phyloP scores from a whole-genome alignment of 2,888 invertebrate species.

The Agapostemon virescens region DNA sequence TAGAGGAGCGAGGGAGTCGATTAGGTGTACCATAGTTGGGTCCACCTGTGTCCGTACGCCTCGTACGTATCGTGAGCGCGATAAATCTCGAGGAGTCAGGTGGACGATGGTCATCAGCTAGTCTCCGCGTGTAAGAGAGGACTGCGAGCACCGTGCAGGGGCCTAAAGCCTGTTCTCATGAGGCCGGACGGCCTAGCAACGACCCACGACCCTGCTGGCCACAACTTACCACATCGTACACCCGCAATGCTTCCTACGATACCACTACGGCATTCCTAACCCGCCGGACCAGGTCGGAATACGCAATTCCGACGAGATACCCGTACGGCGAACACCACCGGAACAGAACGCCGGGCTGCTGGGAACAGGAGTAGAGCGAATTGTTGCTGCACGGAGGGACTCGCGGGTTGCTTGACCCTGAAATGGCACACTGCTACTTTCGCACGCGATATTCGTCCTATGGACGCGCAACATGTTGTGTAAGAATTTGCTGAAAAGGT shows the following conservation, averaged over 20 bases:
- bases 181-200: slow-evolving; percentile 75
- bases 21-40: slow-evolving; percentile 37
- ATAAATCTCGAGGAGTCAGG: slow-evolving; percentile 79
- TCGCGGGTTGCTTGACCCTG: background rate
- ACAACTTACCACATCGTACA: slow-evolving; percentile 76
- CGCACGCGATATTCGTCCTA: background rate
- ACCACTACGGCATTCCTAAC: slow-evolving; percentile 68
- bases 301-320: slow-evolving; percentile 68
- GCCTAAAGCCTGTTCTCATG: slow-evolving; percentile 75
- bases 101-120: slow-evolving; percentile 80
- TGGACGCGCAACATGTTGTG: background rate
- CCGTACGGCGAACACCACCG: slow-evolving; percentile 35
- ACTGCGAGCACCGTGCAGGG: slow-evolving; percentile 56
- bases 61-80: slow-evolving; percentile 71
- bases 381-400: background rate
- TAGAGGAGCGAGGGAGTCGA: slow-evolving; percentile 50
- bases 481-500: background rate
- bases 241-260: slow-evolving; percentile 71
- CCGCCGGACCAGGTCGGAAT: slow-evolving; percentile 71
- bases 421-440: background rate
- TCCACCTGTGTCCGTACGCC: slow-evolving; percentile 41
- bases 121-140: slow-evolving; percentile 71
- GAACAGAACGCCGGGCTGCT: slow-evolving; percentile 40
- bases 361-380: slow-evolving; percentile 8
- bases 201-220: slow-evolving; percentile 77